Evolutionary conservation across 2,888 invertebrate genomes (phyloP), one percentile per base, ranked within the genome.

Genomic region (Adela reaumurella): DNA sequence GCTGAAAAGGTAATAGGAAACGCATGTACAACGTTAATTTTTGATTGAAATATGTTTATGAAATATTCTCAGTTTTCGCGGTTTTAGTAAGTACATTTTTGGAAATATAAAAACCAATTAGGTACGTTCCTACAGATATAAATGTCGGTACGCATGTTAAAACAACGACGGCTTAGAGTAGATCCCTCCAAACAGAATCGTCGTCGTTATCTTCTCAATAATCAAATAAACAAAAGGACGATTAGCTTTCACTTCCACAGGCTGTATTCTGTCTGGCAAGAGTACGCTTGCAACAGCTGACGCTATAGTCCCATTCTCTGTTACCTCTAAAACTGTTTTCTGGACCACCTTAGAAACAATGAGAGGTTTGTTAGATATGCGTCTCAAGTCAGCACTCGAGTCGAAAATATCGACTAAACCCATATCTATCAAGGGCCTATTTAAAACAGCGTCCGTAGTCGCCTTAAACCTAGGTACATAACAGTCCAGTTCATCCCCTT

Each of bases 371-470:
- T 59, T 57, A 28, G 63, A 64, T 53, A 84, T 74, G 44, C 72
- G 72, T 11, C 69, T 59, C 2, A 85, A 64, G 58, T 83, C 65
- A 0, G 83, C 79, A 19, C 54, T 54, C 0, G 78, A 67, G 56
- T 84, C 77, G 59, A 90, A 89, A 5, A 88, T 72, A 56, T 88
- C 87, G 19, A 62, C 67, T 2, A 89, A 82, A 11, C 89, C 89
- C 85, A 90, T 83, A 49, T 77, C 65, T 50, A 77, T 74, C 19
- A 88, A 63, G 1, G 85, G 72, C 20, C 67, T 65, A 57, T 83
- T 84, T 52, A 88, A 58, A 1, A 78, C 79, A 2, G 87, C 69
- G 61, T 87, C 85, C 0, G 86, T 84, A 19, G 74, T 70, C 11
- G 84, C 81, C 46, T 73, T 78, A 59, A 88, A 88, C 58, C 82